Percentiles rank a stretch among this genome's conserved stretches.
Evolutionary conservation across 2,113 vertebrate species (phyloP).

Genomic region (Stigmatopora argus): DNA sequence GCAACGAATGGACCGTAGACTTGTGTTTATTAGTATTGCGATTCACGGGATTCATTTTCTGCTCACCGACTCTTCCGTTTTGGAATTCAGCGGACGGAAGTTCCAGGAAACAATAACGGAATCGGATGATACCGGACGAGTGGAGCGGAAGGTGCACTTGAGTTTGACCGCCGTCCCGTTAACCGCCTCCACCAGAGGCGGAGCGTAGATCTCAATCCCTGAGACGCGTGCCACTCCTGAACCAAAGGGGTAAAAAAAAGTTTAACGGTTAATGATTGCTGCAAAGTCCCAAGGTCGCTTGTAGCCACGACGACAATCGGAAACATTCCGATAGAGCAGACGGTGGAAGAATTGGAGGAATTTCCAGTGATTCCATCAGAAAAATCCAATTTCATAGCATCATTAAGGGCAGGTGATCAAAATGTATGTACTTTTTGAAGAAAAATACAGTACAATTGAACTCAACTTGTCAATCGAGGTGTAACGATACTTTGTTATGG

Average conservation of each 20-base stretch:
- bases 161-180: conserved; percentile 81
- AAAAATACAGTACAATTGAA: too few species aligned
- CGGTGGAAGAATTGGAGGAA: too few species aligned
- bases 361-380: too few species aligned
- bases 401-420: too few species aligned
- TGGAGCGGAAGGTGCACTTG: conserved; percentile 85
- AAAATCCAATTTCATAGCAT: too few species aligned
- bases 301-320: not conserved
- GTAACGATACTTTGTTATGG: too few species aligned
- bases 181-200: conserved; percentile 68
- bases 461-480: too few species aligned
- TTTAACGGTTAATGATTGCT: conserved; percentile 2
- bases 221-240: conserved; percentile 60
- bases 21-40: not conserved
- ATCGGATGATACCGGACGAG: conserved; percentile 48
- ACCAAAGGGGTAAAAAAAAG: conserved; percentile 4
- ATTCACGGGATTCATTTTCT: not conserved
- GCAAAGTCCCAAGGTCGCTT: not conserved
- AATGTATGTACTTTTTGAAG: too few species aligned
- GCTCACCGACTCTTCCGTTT: conserved; percentile 74
- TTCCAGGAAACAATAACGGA: conserved; percentile 76
- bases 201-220: conserved; percentile 74
- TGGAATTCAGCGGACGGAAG: conserved; percentile 71
- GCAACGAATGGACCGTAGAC: not conserved
- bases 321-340: too few species aligned